Conservation (phyloP, 2,797 vertebrate genomes). For the Synaphobranchus kaupii region DNA sequence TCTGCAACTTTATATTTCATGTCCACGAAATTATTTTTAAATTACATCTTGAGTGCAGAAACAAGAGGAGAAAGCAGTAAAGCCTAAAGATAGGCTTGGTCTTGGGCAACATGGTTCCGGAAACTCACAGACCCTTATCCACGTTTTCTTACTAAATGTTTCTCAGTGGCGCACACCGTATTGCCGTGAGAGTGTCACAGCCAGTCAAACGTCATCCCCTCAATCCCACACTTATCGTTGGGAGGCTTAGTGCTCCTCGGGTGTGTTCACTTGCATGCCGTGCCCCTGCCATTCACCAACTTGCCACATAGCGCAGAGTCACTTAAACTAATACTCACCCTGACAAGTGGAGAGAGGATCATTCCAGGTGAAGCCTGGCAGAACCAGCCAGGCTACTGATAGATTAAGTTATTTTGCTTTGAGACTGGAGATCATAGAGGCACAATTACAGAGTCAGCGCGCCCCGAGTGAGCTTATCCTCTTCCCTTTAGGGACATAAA, state of each 20-base stretch:
- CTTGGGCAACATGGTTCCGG: background rate
- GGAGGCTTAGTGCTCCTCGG: background rate
- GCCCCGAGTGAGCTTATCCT: slow-evolving; percentile 60
- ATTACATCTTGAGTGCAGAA: background rate
- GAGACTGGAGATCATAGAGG: slow-evolving; percentile 48
- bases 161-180: background rate
- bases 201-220: background rate
- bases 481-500: slow-evolving; percentile 72
- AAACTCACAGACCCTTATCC: background rate
- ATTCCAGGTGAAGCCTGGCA: slow-evolving; percentile 26
- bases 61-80: background rate
- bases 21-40: background rate
- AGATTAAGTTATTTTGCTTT: slow-evolving; percentile 3
- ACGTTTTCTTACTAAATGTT: background rate
- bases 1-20: background rate
- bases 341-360: background rate
- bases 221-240: background rate
- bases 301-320: background rate
- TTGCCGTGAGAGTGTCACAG: background rate
- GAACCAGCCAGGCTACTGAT: background rate
- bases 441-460: slow-evolving; percentile 51
- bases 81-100: slow-evolving; percentile 1
- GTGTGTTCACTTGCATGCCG: slow-evolving; percentile 50
- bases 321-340: background rate
- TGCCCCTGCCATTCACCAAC: slow-evolving; percentile 29